Percentiles rank a stretch among this genome's conserved stretches.
phyloP scores from a whole-genome alignment of 2,797 vertebrate genomes.

The Acestrorhynchus altus region DNA sequence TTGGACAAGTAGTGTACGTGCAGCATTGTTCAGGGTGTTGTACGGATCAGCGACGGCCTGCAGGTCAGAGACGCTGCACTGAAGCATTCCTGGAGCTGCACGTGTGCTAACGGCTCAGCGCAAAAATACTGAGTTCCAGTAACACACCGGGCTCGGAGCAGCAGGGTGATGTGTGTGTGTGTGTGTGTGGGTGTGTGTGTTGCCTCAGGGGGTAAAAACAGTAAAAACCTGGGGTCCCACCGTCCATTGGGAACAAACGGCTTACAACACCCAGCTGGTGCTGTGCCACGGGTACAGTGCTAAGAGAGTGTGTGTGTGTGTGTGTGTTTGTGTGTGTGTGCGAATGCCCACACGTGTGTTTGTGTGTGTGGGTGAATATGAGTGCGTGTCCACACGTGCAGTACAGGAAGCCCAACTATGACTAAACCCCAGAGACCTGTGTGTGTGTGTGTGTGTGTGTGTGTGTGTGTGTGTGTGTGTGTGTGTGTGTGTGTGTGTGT shows the following conservation, averaged over 20 bases:
- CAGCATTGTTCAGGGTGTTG: too few species aligned
- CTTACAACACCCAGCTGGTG: constrained; percentile 49
- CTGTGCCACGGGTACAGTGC: background rate
- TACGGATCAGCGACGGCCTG: too few species aligned
- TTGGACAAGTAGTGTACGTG: too few species aligned
- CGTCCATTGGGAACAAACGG: constrained; percentile 52
- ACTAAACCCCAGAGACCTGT: constrained; percentile 35
- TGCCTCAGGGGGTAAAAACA: constrained; percentile 34
- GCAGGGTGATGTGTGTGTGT: background rate
- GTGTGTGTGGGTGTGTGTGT: background rate
- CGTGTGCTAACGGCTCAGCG: constrained; percentile 64
- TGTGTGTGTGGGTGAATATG: constrained; percentile 33
- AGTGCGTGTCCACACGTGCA: constrained; percentile 42
- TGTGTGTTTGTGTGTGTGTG: constrained; percentile 32
- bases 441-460: constrained; percentile 39
- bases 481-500: constrained; percentile 36
- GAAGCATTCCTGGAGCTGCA: constrained; percentile 19
- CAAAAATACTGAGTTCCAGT: constrained; percentile 73
- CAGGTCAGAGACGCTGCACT: background rate
- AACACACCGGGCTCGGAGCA: constrained; percentile 47
- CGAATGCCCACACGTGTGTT: constrained; percentile 36
- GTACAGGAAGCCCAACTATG: constrained; percentile 68
- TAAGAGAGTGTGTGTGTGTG: constrained; percentile 21
- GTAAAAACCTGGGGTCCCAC: constrained; percentile 37
- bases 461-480: constrained; percentile 34